phyloP scores from a whole-genome alignment of 2,113 vertebrate genomes.

The Loxodonta africana region DNA sequence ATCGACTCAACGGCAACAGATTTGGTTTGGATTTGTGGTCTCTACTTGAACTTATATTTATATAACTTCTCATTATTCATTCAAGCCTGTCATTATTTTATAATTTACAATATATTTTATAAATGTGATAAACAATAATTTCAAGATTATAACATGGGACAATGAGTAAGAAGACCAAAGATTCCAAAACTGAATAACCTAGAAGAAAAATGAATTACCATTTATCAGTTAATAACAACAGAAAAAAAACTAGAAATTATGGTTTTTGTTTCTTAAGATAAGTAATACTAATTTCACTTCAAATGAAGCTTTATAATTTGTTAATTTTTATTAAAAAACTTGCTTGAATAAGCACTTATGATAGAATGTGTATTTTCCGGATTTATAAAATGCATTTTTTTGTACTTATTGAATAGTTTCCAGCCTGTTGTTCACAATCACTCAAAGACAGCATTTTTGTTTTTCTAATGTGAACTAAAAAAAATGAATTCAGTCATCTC shows the following conservation, averaged over 20 bases:
- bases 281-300: neutral
- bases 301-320: neutral
- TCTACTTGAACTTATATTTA: neutral
- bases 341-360: neutral
- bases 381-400: neutral
- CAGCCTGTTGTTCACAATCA: neutral
- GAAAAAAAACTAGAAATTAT: neutral
- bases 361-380: neutral
- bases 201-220: neutral
- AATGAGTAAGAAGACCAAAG: neutral
- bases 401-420: neutral
- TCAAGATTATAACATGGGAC: neutral
- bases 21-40: too few relatives aligned
- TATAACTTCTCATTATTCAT: neutral
- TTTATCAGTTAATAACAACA: neutral
- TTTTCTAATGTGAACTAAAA: neutral
- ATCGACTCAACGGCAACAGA: too few relatives aligned
- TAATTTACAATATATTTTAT: neutral
- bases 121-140: neutral
- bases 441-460: neutral
- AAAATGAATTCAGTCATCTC: neutral
- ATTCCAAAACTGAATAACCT: neutral
- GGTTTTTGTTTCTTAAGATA: neutral
- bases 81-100: neutral
- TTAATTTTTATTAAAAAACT: neutral